Evolutionary conservation across 2,888 invertebrate species (phyloP), one percentile per base, ranked within the genome.

Genomic region (Pseudococcus jackbeardsleyi): DNA sequence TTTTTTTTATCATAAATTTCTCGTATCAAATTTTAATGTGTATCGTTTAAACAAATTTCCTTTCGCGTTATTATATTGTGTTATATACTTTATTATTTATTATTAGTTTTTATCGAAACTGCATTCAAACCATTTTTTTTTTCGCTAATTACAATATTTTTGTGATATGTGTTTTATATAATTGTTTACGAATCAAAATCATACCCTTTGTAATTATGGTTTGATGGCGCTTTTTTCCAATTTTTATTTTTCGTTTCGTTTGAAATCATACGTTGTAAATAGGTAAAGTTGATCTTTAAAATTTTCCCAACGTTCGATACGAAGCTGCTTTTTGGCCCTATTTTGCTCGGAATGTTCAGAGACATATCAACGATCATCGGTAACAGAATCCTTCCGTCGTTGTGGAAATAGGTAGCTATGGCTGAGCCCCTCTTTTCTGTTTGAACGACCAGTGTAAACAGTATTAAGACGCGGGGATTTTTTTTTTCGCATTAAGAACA

Each of bases 161-260:
- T 79, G 79, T 79, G 79, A 79, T 79, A 79, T 42, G 79, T 79
- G 79, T 79, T 42, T 79, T 79, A 59, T 72, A 26, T 79, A 79
- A 79, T 42, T 79, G 79, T 79, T 79, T 79, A 79, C 77, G 15
- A 79, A 79, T 79, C 79, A 79, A 79, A 72, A 72, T 72, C 68
- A 79, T 79, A 46, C 79, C 79, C 42, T 79, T 79, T 79, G 26
- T 59, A 59, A 59, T 19, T 15, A 79, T 79, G 79, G 79, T 79
- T 79, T 79, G 79, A 79, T 46, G n/a, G 79, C 79, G 59, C 59
- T 59, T 59, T n/a, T 79, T 11, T 77, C 26, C 1, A 33, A 17
- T 77, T 39, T 77, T 33, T 77, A 17, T 77, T 77, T 79, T 42
- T 39, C 79, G 26, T 79, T 79, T 3, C 1, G 26, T 33, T 79